phyloP scores from a whole-genome alignment of 2,888 invertebrate species.

The Gasteruption jaculator region DNA sequence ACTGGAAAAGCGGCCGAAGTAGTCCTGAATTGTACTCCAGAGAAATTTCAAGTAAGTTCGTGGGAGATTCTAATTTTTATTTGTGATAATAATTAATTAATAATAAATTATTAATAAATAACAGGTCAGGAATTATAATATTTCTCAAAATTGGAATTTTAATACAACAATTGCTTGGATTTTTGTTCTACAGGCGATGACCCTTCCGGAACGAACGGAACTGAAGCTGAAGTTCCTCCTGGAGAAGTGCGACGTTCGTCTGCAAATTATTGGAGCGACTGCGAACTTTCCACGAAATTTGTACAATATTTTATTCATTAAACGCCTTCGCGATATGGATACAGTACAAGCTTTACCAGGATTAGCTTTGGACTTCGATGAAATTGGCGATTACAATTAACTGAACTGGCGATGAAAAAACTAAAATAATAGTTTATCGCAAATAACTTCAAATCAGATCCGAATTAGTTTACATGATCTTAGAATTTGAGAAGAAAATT shows the following conservation, averaged over 20 bases:
- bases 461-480: no score
- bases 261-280: conserved; percentile 45
- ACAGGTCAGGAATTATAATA: neutral
- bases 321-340: conserved; percentile 20
- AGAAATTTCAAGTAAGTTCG: conserved; percentile 34
- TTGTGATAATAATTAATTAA: neutral
- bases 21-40: conserved; percentile 33
- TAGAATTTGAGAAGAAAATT: no score
- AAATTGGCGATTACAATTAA: no score
- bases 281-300: conserved; percentile 31
- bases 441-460: no score
- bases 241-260: conserved; percentile 36
- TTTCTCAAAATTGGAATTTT: neutral
- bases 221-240: conserved; percentile 38
- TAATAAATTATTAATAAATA: neutral
- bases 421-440: neutral
- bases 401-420: neutral
- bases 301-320: conserved; percentile 43
- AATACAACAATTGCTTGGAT: conserved; percentile 7
- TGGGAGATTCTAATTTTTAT: neutral
- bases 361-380: conserved; percentile 9
- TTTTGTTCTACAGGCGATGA: conserved; percentile 32
- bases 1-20: conserved; percentile 39
- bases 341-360: conserved; percentile 17
- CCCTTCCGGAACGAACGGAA: conserved; percentile 29